Evolutionary conservation across 2,888 invertebrate species (phyloP).

Genomic region (Acleris holmiana): DNA sequence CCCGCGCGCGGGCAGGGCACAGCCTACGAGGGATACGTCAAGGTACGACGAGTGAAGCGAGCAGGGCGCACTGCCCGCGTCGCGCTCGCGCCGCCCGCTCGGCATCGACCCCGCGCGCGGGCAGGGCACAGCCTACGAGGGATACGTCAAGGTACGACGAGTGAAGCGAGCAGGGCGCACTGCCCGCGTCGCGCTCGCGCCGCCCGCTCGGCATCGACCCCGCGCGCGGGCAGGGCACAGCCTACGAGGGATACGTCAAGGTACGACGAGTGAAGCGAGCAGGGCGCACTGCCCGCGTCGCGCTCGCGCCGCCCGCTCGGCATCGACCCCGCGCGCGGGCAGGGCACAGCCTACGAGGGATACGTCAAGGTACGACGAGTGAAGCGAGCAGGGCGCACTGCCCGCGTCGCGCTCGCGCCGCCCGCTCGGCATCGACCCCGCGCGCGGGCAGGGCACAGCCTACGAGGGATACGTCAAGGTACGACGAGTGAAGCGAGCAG

Average conservation of each 20-base stretch:
- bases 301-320: conserved; percentile 95
- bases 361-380: conserved; percentile 35
- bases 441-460: conserved; percentile 93
- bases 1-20: conserved; percentile 96
- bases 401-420: conserved; percentile 95
- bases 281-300: conserved; percentile 94
- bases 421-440: conserved; percentile 96
- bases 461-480: conserved; percentile 36
- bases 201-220: conserved; percentile 97
- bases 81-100: conserved; percentile 94
- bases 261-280: conserved; percentile 9
- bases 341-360: conserved; percentile 85
- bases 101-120: conserved; percentile 97
- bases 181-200: conserved; percentile 94
- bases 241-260: conserved; percentile 34
- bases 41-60: conserved; percentile 21
- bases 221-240: conserved; percentile 94
- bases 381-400: conserved; percentile 88
- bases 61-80: conserved; percentile 92
- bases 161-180: conserved; percentile 87
- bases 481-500: neutral
- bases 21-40: conserved; percentile 31
- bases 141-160: conserved; percentile 33
- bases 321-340: conserved; percentile 96
- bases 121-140: conserved; percentile 86